phyloP scores from a whole-genome alignment of 2,888 invertebrate genomes.

The Shargacucullia verbasci region DNA sequence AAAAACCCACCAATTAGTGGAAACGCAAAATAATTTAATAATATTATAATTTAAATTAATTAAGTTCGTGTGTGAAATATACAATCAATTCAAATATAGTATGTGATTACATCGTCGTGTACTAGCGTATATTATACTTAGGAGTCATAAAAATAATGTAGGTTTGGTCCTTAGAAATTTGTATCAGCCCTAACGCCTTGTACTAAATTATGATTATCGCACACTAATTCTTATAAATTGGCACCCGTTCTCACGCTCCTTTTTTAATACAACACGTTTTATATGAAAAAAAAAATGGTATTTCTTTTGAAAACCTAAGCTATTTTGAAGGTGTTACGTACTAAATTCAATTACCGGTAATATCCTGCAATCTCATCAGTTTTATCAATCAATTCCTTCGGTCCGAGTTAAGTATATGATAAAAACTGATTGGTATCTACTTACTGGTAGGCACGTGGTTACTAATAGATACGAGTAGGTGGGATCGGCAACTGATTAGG shows the following conservation, averaged over 20 bases:
- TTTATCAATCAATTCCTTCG: no score
- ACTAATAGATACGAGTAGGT: no score
- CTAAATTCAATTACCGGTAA: no score
- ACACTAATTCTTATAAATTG: slow-evolving; percentile 42
- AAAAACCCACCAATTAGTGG: background rate
- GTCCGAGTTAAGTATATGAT: no score
- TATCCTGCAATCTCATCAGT: no score
- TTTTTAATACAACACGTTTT: slow-evolving; percentile 14
- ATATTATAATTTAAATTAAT: slow-evolving; percentile 12
- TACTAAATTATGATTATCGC: slow-evolving; percentile 35
- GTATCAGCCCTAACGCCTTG: slow-evolving; percentile 13
- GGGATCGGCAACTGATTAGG: no score
- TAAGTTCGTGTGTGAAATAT: background rate
- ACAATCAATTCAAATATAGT: slow-evolving; percentile 15
- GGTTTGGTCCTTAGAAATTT: slow-evolving; percentile 10
- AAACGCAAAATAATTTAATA: slow-evolving; percentile 13
- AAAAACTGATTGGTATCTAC: no score
- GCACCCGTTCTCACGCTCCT: slow-evolving; percentile 30
- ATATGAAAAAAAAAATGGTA: slow-evolving; percentile 1
- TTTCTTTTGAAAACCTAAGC: background rate
- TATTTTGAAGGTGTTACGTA: background rate
- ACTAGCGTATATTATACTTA: slow-evolving; percentile 7
- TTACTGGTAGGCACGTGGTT: no score
- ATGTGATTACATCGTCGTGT: slow-evolving; percentile 19
- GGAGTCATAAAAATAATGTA: slow-evolving; percentile 13